Conservation (phyloP, 1,140 invertebrate genomes). For the Psix sp. region DNA sequence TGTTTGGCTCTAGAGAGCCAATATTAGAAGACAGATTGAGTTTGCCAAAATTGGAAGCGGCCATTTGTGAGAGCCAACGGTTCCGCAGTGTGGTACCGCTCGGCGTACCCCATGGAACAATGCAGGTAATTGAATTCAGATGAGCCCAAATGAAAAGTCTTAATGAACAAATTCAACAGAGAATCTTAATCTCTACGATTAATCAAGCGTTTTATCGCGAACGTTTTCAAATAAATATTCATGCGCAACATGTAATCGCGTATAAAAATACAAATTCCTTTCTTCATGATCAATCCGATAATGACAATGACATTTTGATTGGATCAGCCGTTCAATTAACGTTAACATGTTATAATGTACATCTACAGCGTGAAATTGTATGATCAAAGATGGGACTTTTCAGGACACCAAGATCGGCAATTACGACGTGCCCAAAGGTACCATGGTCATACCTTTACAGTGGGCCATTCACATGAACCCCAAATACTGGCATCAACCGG, state of each 20-base stretch:
- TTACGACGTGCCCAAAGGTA: constrained; percentile 78
- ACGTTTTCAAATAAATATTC: constrained; percentile 44
- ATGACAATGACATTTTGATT: constrained; percentile 50
- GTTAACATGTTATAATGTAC: no score
- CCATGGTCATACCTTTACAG: constrained; percentile 86
- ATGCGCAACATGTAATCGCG: constrained; percentile 41
- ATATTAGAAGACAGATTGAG: constrained; percentile 75
- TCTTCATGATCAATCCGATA: constrained; percentile 40
- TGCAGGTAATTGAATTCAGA: constrained; percentile 74
- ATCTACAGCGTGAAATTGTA: no score
- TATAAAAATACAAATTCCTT: constrained; percentile 52
- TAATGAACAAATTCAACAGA: constrained; percentile 26
- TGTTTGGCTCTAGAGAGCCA: constrained; percentile 69
- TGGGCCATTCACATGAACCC: constrained; percentile 91
- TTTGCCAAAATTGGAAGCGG: constrained; percentile 80
- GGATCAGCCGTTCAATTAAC: no score
- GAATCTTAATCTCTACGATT: constrained; percentile 39
- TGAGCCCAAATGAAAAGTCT: constrained; percentile 32
- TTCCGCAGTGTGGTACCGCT: constrained; percentile 87
- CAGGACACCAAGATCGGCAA: constrained; percentile 81
- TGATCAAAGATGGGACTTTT: constrained; percentile 7
- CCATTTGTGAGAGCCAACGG: constrained; percentile 85
- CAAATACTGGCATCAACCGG: constrained; percentile 83
- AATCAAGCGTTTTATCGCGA: constrained; percentile 41
- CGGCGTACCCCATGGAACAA: constrained; percentile 88